A percentile compares a stretch with the other conserved stretches of the same genome.
Conservation (phyloP, 2,113 vertebrate genomes). For the Galeopterus variegatus region DNA sequence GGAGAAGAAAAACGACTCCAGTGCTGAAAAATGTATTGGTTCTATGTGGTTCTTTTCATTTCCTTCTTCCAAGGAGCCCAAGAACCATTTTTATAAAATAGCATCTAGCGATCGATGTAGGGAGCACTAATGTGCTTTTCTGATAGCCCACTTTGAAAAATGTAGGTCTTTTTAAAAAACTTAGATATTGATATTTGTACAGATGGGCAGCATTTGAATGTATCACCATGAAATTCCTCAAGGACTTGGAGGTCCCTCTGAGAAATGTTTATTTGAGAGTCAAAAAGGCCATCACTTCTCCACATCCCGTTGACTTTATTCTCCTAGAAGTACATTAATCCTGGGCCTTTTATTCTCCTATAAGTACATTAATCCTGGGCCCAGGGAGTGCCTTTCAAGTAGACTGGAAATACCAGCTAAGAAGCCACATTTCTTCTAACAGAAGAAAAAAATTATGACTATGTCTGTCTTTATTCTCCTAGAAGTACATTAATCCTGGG, state of each 20-base stretch:
- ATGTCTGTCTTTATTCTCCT: too few relatives aligned
- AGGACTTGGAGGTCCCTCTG: constrained; percentile 76
- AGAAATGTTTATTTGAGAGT: constrained; percentile 80
- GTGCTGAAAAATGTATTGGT: neutral
- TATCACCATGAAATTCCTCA: constrained; percentile 71
- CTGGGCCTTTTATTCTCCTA: constrained; percentile 75
- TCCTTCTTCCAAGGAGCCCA: constrained; percentile 18
- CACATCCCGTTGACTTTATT: constrained; percentile 63
- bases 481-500: too few relatives aligned
- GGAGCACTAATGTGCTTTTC: constrained; percentile 49
- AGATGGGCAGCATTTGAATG: constrained; percentile 81
- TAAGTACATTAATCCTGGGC: constrained; percentile 66
- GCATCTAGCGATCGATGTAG: neutral
- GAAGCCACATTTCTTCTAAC: constrained; percentile 38
- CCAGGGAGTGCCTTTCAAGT: constrained; percentile 54
- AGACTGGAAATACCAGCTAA: constrained; percentile 67
- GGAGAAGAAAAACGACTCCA: neutral
- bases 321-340: constrained; percentile 65
- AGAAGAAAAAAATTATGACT: constrained; percentile 55
- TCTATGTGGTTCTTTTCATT: neutral
- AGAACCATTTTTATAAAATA: constrained; percentile 54
- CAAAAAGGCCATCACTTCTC: constrained; percentile 74
- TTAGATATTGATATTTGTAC: constrained; percentile 81
- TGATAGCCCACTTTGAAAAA: constrained; percentile 77
- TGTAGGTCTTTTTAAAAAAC: constrained; percentile 46